phyloP scores from a whole-genome alignment of 2,888 invertebrate genomes.

The Gerris lacustris region DNA sequence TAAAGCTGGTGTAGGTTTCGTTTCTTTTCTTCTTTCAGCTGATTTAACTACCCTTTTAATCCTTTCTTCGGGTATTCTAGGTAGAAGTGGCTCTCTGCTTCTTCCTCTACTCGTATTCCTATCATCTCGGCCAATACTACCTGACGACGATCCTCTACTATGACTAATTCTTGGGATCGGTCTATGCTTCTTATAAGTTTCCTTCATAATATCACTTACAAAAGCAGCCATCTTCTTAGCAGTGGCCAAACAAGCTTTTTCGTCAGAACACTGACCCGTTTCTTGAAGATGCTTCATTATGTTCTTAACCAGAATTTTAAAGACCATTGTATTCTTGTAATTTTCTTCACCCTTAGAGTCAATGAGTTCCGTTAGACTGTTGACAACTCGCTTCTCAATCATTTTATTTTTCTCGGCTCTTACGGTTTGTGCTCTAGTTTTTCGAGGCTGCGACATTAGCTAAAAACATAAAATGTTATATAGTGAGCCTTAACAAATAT shows the following conservation, averaged over 20 bases:
- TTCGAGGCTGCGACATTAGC: no score
- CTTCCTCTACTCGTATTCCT: not conserved
- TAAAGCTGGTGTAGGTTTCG: not conserved
- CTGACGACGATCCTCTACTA: not conserved
- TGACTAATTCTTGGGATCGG: not conserved
- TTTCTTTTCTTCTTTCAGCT: not conserved
- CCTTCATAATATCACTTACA: not conserved
- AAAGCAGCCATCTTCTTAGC: not conserved
- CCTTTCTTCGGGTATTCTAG: not conserved
- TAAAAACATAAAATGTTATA: no score
- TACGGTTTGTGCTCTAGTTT: no score
- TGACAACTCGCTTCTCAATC: not conserved
- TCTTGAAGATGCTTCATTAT: not conserved
- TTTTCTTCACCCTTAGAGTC: not conserved
- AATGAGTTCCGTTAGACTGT: not conserved
- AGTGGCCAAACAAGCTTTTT: not conserved
- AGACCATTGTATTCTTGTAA: not conserved
- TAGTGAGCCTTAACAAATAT: no score
- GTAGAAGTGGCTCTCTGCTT: not conserved
- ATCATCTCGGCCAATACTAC: not conserved
- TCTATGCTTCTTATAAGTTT: not conserved
- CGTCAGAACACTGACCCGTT: not conserved
- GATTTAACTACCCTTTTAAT: not conserved
- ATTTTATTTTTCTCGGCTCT: no score
- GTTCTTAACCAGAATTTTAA: not conserved